A percentile compares a stretch with the other conserved stretches of the same genome.
Evolutionary conservation across 2,888 invertebrate genomes (phyloP).

Genomic region (Cepaea hortensis): DNA sequence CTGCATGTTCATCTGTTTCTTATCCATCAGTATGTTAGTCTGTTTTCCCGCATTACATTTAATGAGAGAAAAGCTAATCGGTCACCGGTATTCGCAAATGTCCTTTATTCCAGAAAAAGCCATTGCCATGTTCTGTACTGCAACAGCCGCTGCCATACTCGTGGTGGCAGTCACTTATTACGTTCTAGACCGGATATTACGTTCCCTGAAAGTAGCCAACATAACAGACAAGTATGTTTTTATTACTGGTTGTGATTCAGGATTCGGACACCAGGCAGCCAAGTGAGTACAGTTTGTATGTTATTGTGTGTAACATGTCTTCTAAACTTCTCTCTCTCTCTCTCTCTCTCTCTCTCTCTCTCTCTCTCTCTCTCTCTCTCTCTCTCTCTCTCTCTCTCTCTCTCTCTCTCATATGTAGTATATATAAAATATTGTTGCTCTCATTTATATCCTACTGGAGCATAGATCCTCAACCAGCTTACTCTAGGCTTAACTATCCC

Average conservation of each 20-base stretch:
- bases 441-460: no score
- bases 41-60: no score
- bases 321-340: not conserved
- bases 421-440: no score
- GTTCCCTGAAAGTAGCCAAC: slow-evolving; percentile 46
- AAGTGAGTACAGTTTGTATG: slow-evolving; percentile 26
- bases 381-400: not conserved
- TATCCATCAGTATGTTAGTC: no score
- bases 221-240: slow-evolving; percentile 59
- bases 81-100: not conserved
- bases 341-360: not conserved
- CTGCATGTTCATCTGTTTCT: no score
- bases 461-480: no score
- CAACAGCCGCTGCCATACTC: not conserved
- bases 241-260: slow-evolving; percentile 69
- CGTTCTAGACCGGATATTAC: slow-evolving; percentile 26
- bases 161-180: slow-evolving; percentile 6
- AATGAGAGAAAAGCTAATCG: no score
- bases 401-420: no score
- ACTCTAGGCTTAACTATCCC: no score
- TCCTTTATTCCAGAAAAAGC: not conserved
- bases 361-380: not conserved
- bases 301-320: not conserved
- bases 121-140: not conserved
- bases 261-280: slow-evolving; percentile 63